Percentiles rank a stretch among this genome's conserved stretches.
Conservation (phyloP, 2,888 invertebrate species). For the Tryphoninae sp. region DNA sequence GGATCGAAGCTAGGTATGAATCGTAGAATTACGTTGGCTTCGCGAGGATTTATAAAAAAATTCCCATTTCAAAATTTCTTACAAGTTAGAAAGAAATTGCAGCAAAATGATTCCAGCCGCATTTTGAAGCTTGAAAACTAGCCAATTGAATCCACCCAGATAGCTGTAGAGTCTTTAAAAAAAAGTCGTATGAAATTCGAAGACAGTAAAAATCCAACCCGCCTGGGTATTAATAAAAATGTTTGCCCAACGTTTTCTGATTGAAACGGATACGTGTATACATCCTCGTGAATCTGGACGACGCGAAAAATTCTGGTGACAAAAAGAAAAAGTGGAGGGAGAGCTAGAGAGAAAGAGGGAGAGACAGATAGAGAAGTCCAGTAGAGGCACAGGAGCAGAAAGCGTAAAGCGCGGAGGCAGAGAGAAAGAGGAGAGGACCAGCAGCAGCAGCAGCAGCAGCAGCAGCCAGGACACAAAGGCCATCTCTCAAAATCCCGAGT, state of each 20-base stretch:
- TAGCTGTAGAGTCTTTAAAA: too few relatives aligned
- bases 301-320: slow-evolving; percentile 45
- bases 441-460: slow-evolving; percentile 67
- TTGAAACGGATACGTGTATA: slow-evolving; percentile 6
- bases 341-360: slow-evolving; percentile 18
- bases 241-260: neutral
- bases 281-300: slow-evolving; percentile 42
- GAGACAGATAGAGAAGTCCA: slow-evolving; percentile 30
- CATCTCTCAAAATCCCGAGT: slow-evolving; percentile 73
- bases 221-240: slow-evolving; percentile 12
- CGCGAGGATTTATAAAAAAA: too few relatives aligned
- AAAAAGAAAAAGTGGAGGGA: slow-evolving; percentile 53
- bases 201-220: neutral
- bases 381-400: slow-evolving; percentile 60
- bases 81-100: too few relatives aligned
- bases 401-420: slow-evolving; percentile 37
- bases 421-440: slow-evolving; percentile 13
- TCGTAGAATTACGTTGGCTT: too few relatives aligned
- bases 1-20: too few relatives aligned
- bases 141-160: neutral
- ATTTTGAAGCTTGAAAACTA: neutral
- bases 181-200: neutral
- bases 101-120: too few relatives aligned
- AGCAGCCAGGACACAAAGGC: slow-evolving; percentile 63
- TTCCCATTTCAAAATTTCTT: too few relatives aligned